Base-by-base conservation (phyloP, 2,888 invertebrate species). In the Harpalus rubripes region DNA sequence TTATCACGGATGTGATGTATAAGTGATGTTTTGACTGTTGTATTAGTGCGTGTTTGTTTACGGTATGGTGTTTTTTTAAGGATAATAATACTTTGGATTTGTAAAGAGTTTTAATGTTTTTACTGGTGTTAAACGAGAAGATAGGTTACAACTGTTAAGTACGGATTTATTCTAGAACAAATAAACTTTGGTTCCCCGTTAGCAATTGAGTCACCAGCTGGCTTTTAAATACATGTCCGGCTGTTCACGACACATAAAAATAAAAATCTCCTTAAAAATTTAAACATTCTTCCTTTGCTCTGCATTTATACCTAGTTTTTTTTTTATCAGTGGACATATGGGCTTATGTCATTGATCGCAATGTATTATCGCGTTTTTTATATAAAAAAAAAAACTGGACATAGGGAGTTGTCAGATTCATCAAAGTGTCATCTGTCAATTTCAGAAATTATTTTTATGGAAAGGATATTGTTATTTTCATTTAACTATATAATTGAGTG, bases 111-210 rank as follows among this genome's bases (percentile, higher is more conserved):
- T 63, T 74, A 76, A 22, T 68, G 68, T 52, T 68, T 58, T 58
- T 32, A 68, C 56, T n/a, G 10, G 65, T 56, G 65, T 68, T 44
- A 81, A 63, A 56, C 44, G 74, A 22, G 84, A 78, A 84, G 85
- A 85, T 80, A 72, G 65, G 59, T 79, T 85, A 85, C 85, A 85
- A 85, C 85, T 85, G 85, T 80, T 85, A 80, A 80, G 85, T 85
- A 85, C 85, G 72, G 85, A 85, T 85, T 80, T 85, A 85, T 85
- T 65, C 85, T 80, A 80, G 85, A 85, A 85, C 85, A 85, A 85
- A 85, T 85, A 85, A 85, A 85, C 85, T 68, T 80, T 80, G 85
- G 79, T 85, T 80, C 80, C 80, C 80, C 80, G 85, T 80, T 85
- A 72, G 80, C 85, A 58, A 80, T 85, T 80, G 65, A 78, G 52